Evolutionary conservation across 2,113 vertebrate genomes (phyloP), one percentile per base, ranked within the genome.

Genomic region (Brachypteracias leptosomus): DNA sequence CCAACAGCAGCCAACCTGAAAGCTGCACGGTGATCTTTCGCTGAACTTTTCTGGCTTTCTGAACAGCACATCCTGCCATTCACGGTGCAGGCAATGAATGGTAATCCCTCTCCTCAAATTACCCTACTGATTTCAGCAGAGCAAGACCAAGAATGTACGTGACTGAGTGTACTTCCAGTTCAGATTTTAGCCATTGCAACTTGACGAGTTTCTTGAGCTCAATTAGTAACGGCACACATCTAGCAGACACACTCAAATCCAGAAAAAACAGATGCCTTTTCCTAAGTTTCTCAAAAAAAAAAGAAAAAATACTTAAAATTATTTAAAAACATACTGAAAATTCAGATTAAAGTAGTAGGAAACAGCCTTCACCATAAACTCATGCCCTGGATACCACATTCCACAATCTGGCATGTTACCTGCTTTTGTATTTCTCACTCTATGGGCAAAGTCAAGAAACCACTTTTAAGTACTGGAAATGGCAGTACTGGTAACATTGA

Each of bases 41-140:
- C n/a, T 62, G 58, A 91, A 58, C 74, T 67, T 35, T 84, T 58
- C 91, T 46, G 31, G 52, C 87, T 55, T 17, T 65, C 85, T 17
- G 54, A 71, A 68, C 88, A 89, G 85, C 93, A 91, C 81, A 93
- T 93, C 93, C 88, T 93, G 91, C 93, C 93, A 85, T 87, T 90
- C 93, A 91, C 10, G 0, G 28, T 67, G 54, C 71, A 66, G 84
- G 89, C 89, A 85, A 68, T 73, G 86, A 93, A 88, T 44, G 86
- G 94, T 93, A 95, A 97, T 95, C 94, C 87, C 94, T 91, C 87
- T 96, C 93, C 95, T 95, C 95, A 83, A 84, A 82, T 94, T 95
- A 95, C 93, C 77, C 81, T 55, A 35, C 85, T 58, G 75, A 51
- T 62, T 88, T 88, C 91, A 90, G 14, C 70, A 38, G 87, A 79